phyloP scores from a whole-genome alignment of 2,888 invertebrate genomes.

The Ptilodon capucinus region DNA sequence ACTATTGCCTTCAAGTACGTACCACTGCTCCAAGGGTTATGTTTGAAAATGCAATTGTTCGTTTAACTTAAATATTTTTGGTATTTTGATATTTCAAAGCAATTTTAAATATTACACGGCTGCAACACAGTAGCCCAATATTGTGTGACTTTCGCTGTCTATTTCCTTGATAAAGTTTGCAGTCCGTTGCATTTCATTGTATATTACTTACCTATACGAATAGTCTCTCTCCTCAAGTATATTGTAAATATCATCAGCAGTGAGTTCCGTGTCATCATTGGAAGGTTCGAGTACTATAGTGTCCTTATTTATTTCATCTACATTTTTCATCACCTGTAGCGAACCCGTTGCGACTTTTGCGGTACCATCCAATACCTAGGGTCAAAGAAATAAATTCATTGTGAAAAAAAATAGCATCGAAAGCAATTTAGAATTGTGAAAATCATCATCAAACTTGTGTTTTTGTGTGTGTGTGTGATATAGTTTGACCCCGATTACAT shows the following conservation, averaged over 20 bases:
- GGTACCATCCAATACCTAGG: slow-evolving; percentile 40
- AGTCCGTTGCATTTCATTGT: too few species aligned
- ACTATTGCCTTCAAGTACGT: too few species aligned
- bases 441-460: too few species aligned
- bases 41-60: not conserved
- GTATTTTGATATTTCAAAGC: not conserved
- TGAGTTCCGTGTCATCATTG: slow-evolving; percentile 21
- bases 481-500: too few species aligned
- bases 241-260: slow-evolving; percentile 45
- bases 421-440: too few species aligned
- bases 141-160: too few species aligned
- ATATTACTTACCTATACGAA: slow-evolving; percentile 42
- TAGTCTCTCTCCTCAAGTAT: slow-evolving; percentile 41
- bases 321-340: slow-evolving; percentile 8
- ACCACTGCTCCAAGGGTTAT: too few species aligned
- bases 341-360: slow-evolving; percentile 45
- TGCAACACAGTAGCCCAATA: too few species aligned
- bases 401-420: too few species aligned
- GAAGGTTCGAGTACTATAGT: not conserved
- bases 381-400: not conserved
- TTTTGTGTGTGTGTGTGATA: too few species aligned
- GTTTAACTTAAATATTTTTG: not conserved
- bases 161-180: too few species aligned
- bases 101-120: too few species aligned
- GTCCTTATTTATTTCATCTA: not conserved